These are phyloP conservation scores for Subacronicta megacephala DNA, from an alignment of 2,888 invertebrate species.

Conservation along the genomic window DNA sequence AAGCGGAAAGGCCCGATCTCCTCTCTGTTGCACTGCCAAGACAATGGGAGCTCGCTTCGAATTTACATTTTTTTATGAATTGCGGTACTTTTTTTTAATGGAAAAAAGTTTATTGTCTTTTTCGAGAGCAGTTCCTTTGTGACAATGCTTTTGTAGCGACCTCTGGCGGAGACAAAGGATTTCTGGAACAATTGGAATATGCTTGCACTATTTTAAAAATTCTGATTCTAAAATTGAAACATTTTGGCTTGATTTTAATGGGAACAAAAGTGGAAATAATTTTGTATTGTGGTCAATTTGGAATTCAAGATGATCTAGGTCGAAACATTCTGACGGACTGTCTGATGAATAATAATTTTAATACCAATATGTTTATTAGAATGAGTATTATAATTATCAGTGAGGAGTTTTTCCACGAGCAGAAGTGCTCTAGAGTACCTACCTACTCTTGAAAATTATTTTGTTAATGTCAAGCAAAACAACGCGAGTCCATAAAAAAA, in stretches of 20 bases:
- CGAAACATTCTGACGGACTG: too few species aligned
- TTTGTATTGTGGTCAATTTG: too few species aligned
- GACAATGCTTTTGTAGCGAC: constrained; percentile 41
- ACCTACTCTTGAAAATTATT: too few species aligned
- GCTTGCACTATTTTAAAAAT: constrained; percentile 19
- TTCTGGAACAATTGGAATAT: constrained; percentile 51
- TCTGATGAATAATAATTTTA: too few species aligned
- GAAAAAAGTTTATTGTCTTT: constrained; percentile 70
- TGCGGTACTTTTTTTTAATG: constrained; percentile 59
- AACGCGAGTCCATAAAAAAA: background rate
- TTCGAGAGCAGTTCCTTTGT: constrained; percentile 53
- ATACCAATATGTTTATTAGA: too few species aligned
- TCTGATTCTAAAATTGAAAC: constrained; percentile 1
- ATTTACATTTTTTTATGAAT: constrained; percentile 62
- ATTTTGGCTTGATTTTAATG: background rate
- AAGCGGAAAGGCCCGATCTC: constrained; percentile 53
- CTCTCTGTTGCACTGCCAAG: constrained; percentile 36
- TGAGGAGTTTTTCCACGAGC: too few species aligned
- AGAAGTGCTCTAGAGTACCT: too few species aligned
- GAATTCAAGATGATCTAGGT: too few species aligned
- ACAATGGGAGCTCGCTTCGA: constrained; percentile 51
- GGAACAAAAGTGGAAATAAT: too few species aligned
- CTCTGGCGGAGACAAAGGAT: constrained; percentile 43
- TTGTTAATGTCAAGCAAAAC: background rate
- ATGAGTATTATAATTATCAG: too few species aligned